Conservation (phyloP, 2,888 invertebrate species). For the Tenthredo amoena region DNA sequence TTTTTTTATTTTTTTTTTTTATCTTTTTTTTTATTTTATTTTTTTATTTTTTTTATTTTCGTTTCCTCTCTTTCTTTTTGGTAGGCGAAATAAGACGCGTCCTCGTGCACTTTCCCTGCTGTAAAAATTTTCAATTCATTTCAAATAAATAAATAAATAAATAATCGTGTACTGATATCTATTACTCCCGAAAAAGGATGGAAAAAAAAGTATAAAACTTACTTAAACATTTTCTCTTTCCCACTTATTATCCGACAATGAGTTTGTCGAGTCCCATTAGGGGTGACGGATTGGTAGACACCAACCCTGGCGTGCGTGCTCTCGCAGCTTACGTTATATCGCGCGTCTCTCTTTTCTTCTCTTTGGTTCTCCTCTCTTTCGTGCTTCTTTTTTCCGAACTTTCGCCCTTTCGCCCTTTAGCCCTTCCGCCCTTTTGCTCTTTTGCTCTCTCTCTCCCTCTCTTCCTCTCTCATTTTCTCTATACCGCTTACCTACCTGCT, state of each 20-base stretch:
- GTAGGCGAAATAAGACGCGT: neutral
- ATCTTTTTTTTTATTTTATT: no score
- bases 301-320: neutral
- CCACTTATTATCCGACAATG: neutral
- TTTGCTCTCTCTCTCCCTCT: slow-evolving; percentile 52
- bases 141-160: neutral
- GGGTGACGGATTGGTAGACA: slow-evolving; percentile 39
- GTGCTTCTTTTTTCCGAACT: neutral
- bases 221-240: neutral
- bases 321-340: slow-evolving; percentile 10
- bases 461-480: neutral
- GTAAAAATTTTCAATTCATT: slow-evolving; percentile 20
- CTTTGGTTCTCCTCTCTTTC: slow-evolving; percentile 17
- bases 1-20: neutral
- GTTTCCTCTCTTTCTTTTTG: neutral
- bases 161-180: neutral
- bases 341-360: slow-evolving; percentile 45
- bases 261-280: slow-evolving; percentile 19
- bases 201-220: neutral
- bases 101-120: neutral
- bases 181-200: neutral
- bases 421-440: slow-evolving; percentile 4
- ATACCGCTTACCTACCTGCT: slow-evolving; percentile 62
- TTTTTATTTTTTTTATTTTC: neutral
- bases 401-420: slow-evolving; percentile 42